phyloP scores from a whole-genome alignment of 1,140 invertebrate genomes.

The Nephila pilipes region DNA sequence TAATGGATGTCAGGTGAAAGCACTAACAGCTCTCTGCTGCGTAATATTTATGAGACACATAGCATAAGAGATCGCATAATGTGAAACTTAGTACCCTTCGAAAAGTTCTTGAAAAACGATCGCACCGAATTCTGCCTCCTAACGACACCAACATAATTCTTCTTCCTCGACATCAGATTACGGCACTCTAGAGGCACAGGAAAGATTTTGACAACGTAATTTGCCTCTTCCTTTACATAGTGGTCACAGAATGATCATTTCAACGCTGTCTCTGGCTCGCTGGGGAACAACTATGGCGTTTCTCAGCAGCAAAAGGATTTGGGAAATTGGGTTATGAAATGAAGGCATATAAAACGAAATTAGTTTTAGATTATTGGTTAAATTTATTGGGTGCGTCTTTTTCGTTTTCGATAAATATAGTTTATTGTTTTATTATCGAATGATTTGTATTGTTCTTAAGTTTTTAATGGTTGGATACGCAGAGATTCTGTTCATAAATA shows the following conservation, averaged over 20 bases:
- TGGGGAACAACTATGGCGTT: not conserved
- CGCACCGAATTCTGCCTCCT: not conserved
- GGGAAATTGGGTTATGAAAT: not conserved
- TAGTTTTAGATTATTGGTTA: too few relatives aligned
- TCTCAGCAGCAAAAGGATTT: not conserved
- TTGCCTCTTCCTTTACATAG: slow-evolving; percentile 4
- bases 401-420: too few relatives aligned
- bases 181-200: not conserved
- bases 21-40: not conserved
- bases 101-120: slow-evolving; percentile 41
- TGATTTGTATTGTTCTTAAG: too few relatives aligned
- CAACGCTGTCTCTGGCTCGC: not conserved
- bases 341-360: not conserved
- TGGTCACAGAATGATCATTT: not conserved
- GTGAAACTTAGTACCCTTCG: slow-evolving; percentile 21
- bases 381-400: too few relatives aligned
- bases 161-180: slow-evolving; percentile 31
- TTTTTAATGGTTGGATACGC: too few relatives aligned
- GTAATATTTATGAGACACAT: slow-evolving; percentile 27
- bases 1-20: slow-evolving; percentile 14
- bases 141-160: slow-evolving; percentile 31
- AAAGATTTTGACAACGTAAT: slow-evolving; percentile 28
- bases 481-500: too few relatives aligned
- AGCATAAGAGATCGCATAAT: slow-evolving; percentile 5
- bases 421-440: too few relatives aligned